Conservation (phyloP, 1,140 invertebrate species). For the Holcopasites calliopsidis region DNA sequence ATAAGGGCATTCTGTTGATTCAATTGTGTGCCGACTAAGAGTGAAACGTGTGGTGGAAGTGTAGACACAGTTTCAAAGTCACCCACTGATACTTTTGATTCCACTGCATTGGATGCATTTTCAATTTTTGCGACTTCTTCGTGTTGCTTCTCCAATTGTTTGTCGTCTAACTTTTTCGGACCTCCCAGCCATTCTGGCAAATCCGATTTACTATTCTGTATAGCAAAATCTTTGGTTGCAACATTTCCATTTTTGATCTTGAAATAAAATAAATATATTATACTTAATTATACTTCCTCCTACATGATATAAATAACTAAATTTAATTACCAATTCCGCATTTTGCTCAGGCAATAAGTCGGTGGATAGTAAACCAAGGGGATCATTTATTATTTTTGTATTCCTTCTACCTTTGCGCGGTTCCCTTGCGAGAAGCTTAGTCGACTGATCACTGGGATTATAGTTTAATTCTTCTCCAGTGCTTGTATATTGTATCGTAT, state of each 20-base stretch:
- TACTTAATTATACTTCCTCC: background rate
- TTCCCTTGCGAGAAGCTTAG: constrained; percentile 54
- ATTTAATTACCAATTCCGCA: constrained; percentile 40
- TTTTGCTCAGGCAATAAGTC: constrained; percentile 29
- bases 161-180: constrained; percentile 53
- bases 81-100: constrained; percentile 1
- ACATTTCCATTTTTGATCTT: constrained; percentile 33
- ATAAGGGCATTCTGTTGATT: constrained; percentile 68
- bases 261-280: constrained; percentile 32
- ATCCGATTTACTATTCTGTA: constrained; percentile 42
- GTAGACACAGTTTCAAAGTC: background rate
- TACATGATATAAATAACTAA: background rate
- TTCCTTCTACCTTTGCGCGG: constrained; percentile 65
- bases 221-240: background rate
- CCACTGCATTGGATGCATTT: constrained; percentile 8
- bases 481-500: constrained; percentile 20
- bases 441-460: constrained; percentile 43
- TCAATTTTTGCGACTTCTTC: constrained; percentile 2
- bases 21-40: constrained; percentile 61
- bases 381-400: constrained; percentile 62
- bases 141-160: constrained; percentile 37
- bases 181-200: constrained; percentile 75
- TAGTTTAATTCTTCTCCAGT: constrained; percentile 31
- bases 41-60: constrained; percentile 44
- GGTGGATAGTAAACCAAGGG: constrained; percentile 65